Evolutionary conservation across 2,888 invertebrate genomes (phyloP).

Genomic region (Parnassius apollo): DNA sequence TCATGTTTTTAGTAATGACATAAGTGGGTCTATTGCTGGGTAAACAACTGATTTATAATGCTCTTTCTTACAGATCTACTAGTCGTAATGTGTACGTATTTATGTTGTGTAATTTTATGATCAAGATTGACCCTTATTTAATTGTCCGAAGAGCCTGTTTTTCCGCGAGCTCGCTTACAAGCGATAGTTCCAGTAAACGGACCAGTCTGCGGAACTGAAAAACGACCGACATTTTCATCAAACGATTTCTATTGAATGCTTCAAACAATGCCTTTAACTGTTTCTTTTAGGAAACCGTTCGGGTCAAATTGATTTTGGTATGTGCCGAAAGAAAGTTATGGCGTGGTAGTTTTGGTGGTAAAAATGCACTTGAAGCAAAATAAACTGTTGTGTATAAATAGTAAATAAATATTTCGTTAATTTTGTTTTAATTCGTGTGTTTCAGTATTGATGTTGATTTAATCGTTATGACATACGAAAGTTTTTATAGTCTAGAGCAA

Average conservation of each 20-base stretch:
- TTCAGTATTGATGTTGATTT: no score
- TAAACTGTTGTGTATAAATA: no score
- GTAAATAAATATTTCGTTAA: no score
- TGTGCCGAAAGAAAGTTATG: neutral
- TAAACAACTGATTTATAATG: slow-evolving; percentile 19
- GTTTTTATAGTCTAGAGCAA: no score
- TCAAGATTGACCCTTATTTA: slow-evolving; percentile 15
- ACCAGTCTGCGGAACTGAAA: slow-evolving; percentile 16
- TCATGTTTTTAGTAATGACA: slow-evolving; percentile 6
- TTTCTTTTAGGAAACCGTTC: slow-evolving; percentile 17
- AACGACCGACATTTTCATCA: slow-evolving; percentile 23
- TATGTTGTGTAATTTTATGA: neutral
- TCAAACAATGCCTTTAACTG: slow-evolving; percentile 14
- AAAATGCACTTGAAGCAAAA: no score
- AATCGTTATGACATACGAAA: no score
- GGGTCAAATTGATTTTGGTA: slow-evolving; percentile 6
- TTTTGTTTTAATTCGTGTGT: no score
- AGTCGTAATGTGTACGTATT: slow-evolving; percentile 7
- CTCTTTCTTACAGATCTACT: slow-evolving; percentile 13
- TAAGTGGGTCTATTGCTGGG: slow-evolving; percentile 5
- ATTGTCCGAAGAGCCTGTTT: neutral
- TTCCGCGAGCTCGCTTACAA: neutral
- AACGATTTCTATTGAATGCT: slow-evolving; percentile 16
- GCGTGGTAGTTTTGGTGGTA: no score
- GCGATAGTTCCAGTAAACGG: slow-evolving; percentile 9